These are phyloP conservation scores for Megalops atlanticus DNA, from an alignment of 2,113 vertebrate genomes.

Conservation along the genomic window DNA sequence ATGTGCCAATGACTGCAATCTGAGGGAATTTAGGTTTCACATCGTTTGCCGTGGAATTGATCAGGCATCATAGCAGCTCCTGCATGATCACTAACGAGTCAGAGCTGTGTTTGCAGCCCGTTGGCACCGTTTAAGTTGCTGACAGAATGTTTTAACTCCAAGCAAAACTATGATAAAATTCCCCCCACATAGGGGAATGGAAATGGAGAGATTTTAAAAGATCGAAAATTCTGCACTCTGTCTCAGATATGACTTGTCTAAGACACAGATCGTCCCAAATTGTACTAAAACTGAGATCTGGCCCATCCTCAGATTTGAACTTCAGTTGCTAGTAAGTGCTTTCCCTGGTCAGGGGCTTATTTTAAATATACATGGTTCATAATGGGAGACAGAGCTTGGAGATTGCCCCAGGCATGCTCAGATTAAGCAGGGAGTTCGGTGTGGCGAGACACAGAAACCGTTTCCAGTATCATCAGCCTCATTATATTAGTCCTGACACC, in stretches of 20 bases:
- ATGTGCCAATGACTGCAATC: background rate
- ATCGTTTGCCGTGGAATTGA: background rate
- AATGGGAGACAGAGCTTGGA: background rate
- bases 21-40: background rate
- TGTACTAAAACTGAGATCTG: background rate
- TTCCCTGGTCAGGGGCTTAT: background rate
- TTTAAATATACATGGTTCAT: conserved; percentile 2
- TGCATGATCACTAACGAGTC: background rate
- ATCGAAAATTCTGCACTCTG: too few relatives aligned
- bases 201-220: background rate
- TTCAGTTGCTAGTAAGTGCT: background rate
- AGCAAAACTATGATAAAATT: background rate
- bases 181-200: too few relatives aligned
- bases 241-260: too few relatives aligned
- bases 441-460: background rate
- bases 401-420: background rate
- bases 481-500: background rate
- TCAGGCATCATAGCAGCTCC: background rate
- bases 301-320: too few relatives aligned
- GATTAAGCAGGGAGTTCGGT: background rate
- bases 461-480: background rate
- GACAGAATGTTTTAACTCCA: background rate
- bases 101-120: background rate
- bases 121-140: background rate
- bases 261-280: background rate